Base-by-base conservation (phyloP, 92 coral and sea anemone genomes). In the Palythoa grandis region DNA sequence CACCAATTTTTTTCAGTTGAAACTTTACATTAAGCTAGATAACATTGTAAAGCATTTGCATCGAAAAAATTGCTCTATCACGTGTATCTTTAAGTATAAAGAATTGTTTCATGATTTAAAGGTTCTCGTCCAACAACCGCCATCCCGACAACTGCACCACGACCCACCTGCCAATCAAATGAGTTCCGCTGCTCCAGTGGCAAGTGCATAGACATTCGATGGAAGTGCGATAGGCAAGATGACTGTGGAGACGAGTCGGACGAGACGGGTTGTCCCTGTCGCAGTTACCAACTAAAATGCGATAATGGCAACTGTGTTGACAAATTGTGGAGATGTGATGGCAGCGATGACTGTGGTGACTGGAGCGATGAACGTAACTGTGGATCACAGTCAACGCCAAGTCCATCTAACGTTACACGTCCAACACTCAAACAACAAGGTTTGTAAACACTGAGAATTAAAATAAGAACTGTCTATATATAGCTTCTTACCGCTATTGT, bases 191-290 rank as follows among this genome's bases (percentile, higher is more conserved):
- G 98, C 84, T 22, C 70, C 11, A 88, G 68, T 74, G 98, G 98
- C 52, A 88, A 67, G 38, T 95, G 98, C 70, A 90, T 95, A 22
- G 83, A 88, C 70, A 19, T 11, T 16, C 68, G 72, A 5, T 83
- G 91, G 89, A 87, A 74, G 25, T 96, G 99, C 57, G 98, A 96
- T 72, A 78, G 87, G 13, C 71, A 76, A 54, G 91, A 93, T 77
- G 98, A 96, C 83, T 96, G 99, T 56, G 92, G 94, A 10, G 99
- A 96, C 89, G 53, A 10, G 53, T 93, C 99, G 0, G 99, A 96
- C 76, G 99, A 96, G 86, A 53, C 17, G 35, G 89, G 92, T 37
- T 96, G 99, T 60, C 94, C 99, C 2, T 96, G 99, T 52, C 88
- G 83, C 16, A 72, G 60, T 17, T 50, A 79, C 35, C 74, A 90